Conservation (phyloP, 2,888 invertebrate species). For the Calameuta idolon region DNA sequence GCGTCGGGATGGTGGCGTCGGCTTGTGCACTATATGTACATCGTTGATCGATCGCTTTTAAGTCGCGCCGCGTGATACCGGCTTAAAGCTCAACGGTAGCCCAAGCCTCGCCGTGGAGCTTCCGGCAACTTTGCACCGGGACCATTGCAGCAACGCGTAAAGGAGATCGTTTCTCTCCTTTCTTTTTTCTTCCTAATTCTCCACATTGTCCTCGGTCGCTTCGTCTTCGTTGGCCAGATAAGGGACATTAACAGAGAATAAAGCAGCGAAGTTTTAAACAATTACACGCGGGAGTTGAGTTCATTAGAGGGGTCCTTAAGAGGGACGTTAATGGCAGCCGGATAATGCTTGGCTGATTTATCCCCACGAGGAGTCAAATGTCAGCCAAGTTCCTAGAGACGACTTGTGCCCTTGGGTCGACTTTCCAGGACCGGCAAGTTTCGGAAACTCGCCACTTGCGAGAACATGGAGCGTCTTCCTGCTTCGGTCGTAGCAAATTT, state of each 20-base stretch:
- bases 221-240: constrained; percentile 9
- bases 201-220: not conserved
- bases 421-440: not conserved
- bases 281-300: constrained; percentile 24
- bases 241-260: constrained; percentile 16
- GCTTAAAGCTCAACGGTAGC: not conserved
- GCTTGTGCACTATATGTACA: not conserved
- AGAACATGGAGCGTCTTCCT: not conserved
- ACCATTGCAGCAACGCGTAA: constrained; percentile 1
- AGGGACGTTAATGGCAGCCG: constrained; percentile 5
- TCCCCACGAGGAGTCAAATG: not conserved
- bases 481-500: not conserved
- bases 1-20: not conserved
- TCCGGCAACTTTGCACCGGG: not conserved
- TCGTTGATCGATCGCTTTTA: not conserved
- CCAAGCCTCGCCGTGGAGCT: not conserved
- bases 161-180: not conserved
- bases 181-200: not conserved
- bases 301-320: constrained; percentile 15
- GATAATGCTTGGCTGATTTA: constrained; percentile 9
- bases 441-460: not conserved
- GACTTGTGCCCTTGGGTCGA: not conserved
- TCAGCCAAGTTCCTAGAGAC: not conserved
- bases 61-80: not conserved
- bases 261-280: constrained; percentile 23